Percentiles rank a stretch among this genome's conserved stretches.
Conservation (phyloP, 2,888 invertebrate genomes). For the Psylliodes chrysocephalus region DNA sequence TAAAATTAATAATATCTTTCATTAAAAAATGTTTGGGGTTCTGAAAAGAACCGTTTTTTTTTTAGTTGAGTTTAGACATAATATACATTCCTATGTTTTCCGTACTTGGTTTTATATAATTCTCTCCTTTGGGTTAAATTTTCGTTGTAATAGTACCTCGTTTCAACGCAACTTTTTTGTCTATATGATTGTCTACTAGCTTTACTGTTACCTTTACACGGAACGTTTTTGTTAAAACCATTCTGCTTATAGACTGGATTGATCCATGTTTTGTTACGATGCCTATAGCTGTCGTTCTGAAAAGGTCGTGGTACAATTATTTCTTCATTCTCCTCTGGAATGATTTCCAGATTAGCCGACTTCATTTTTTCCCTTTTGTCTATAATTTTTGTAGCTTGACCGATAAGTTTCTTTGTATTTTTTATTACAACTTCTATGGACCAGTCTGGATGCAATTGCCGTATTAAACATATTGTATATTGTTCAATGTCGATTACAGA, state of each 20-base stretch:
- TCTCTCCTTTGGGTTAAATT: too few relatives aligned
- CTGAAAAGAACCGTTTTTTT: too few relatives aligned
- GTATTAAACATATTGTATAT: constrained; percentile 1
- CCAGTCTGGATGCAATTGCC: background rate
- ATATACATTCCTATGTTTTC: too few relatives aligned
- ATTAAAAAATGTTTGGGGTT: too few relatives aligned
- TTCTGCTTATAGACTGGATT: background rate
- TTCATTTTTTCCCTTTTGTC: background rate
- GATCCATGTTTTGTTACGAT: background rate
- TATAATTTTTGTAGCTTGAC: background rate
- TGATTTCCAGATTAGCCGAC: background rate
- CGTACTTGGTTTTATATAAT: too few relatives aligned
- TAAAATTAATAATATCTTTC: too few relatives aligned
- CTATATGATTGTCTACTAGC: too few relatives aligned
- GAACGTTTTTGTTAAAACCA: too few relatives aligned
- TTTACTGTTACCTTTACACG: too few relatives aligned
- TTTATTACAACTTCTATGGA: background rate
- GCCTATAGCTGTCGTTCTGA: background rate
- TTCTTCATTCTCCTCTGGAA: background rate
- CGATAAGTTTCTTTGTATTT: background rate
- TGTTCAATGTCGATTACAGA: background rate
- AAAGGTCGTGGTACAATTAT: background rate
- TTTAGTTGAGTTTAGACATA: too few relatives aligned
- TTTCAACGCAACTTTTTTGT: too few relatives aligned
- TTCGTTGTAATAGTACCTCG: too few relatives aligned